Percentiles rank a stretch among this genome's conserved stretches.
phyloP scores from a whole-genome alignment of 2,113 vertebrate species.

The Ploceus nigricollis region DNA sequence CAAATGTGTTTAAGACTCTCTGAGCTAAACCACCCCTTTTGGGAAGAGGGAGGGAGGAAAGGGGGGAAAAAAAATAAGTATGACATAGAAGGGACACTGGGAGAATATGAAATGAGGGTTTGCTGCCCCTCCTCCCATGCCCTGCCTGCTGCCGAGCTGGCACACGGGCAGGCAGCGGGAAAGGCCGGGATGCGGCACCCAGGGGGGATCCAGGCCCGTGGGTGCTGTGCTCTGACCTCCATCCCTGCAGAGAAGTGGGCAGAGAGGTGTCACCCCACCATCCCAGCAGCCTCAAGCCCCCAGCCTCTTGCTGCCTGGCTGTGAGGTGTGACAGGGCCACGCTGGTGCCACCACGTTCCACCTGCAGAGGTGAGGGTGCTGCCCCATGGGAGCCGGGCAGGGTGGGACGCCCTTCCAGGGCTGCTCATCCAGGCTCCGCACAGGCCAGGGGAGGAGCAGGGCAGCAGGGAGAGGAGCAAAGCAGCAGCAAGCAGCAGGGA shows the following conservation, averaged over 20 bases:
- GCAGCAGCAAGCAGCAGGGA: neutral
- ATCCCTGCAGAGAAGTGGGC: fast-evolving
- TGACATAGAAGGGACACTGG: constrained; percentile 26
- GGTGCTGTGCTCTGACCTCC: neutral
- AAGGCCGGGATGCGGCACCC: fast-evolving
- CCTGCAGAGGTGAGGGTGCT: neutral
- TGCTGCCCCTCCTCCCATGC: neutral
- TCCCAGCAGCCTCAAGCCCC: fast-evolving
- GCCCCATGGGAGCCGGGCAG: fast-evolving
- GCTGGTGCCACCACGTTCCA: fast-evolving
- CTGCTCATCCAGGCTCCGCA: neutral
- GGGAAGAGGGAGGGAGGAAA: neutral
- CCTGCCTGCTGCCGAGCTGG: constrained; percentile 15
- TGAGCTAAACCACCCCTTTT: constrained; percentile 47
- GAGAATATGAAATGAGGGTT: constrained; percentile 43
- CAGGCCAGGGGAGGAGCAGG: neutral
- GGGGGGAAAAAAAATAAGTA: neutral
- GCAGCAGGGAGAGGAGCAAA: neutral
- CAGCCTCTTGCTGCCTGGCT: neutral
- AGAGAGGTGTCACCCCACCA: neutral
- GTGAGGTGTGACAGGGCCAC: neutral
- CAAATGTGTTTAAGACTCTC: constrained; percentile 60
- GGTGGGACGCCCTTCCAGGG: neutral
- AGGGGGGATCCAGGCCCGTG: fast-evolving
- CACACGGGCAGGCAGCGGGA: neutral